Conservation (phyloP, 2,888 invertebrate genomes). For the Conomelus anceps region DNA sequence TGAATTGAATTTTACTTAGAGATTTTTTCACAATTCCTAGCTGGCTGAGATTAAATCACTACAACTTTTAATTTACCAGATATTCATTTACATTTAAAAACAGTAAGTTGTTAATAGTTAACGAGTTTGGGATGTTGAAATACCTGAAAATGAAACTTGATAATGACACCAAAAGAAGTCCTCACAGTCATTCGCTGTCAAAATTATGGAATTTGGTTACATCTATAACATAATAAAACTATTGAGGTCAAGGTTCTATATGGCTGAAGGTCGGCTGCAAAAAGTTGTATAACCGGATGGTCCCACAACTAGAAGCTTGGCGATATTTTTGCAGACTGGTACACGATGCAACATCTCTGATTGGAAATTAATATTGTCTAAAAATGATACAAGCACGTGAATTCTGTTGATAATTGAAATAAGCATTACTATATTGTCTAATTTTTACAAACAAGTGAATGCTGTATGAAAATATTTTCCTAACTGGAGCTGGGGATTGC, state of each 20-base stretch:
- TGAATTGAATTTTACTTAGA: not conserved
- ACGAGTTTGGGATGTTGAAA: not conserved
- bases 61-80: not conserved
- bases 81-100: not conserved
- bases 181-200: not conserved
- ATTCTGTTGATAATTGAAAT: not conserved
- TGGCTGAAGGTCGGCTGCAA: not conserved
- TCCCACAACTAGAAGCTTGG: not conserved
- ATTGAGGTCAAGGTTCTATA: not conserved
- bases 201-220: not conserved
- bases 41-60: not conserved
- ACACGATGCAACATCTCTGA: not conserved
- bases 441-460: no score
- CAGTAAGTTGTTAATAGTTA: not conserved
- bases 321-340: not conserved
- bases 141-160: not conserved
- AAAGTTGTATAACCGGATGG: not conserved
- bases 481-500: no score
- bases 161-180: not conserved
- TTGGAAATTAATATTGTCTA: not conserved
- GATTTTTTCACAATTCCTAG: not conserved
- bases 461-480: no score
- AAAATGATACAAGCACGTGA: not conserved
- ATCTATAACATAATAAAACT: not conserved
- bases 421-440: no score